A percentile compares a stretch with the other conserved stretches of the same genome.
These are phyloP conservation scores for Acheta domesticus DNA, from an alignment of 2,888 invertebrate genomes.

Conservation along the genomic window DNA sequence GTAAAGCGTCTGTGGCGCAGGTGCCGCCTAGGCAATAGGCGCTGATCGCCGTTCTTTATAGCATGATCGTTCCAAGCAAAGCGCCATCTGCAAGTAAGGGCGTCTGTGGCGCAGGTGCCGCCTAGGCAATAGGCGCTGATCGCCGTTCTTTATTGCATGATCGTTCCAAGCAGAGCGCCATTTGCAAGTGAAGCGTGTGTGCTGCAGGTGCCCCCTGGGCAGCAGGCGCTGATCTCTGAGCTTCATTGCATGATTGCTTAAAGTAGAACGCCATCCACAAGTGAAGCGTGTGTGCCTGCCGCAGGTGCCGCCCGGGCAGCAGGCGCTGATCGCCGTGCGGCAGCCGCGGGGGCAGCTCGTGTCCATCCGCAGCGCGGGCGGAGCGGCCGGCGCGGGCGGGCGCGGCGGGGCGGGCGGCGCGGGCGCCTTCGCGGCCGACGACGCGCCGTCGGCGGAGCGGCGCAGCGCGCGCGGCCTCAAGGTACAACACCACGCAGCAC, in stretches of 20 bases:
- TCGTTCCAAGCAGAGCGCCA: too few species aligned
- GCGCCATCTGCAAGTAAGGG: neutral
- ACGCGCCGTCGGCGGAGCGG: constrained; percentile 20
- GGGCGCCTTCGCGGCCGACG: neutral
- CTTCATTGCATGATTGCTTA: too few species aligned
- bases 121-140: constrained; percentile 84
- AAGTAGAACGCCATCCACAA: too few species aligned
- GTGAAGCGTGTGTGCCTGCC: neutral
- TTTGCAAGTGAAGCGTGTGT: neutral
- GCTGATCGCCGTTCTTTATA: constrained; percentile 64
- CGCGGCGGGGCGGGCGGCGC: neutral
- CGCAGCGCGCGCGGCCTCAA: too few species aligned
- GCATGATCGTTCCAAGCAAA: too few species aligned
- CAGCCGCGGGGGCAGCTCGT: constrained; percentile 82
- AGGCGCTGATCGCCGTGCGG: constrained; percentile 79
- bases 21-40: constrained; percentile 79
- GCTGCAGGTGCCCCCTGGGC: constrained; percentile 61
- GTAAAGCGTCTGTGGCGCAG: neutral
- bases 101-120: constrained; percentile 47
- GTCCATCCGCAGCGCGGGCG: constrained; percentile 64
- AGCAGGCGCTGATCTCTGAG: constrained; percentile 83
- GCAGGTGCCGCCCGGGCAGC: constrained; percentile 69
- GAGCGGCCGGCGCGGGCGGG: neutral
- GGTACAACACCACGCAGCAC: too few species aligned
- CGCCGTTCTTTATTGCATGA: constrained; percentile 53